Evolutionary conservation across 2,113 vertebrate genomes (phyloP).

Genomic region (Tor tambroides): DNA sequence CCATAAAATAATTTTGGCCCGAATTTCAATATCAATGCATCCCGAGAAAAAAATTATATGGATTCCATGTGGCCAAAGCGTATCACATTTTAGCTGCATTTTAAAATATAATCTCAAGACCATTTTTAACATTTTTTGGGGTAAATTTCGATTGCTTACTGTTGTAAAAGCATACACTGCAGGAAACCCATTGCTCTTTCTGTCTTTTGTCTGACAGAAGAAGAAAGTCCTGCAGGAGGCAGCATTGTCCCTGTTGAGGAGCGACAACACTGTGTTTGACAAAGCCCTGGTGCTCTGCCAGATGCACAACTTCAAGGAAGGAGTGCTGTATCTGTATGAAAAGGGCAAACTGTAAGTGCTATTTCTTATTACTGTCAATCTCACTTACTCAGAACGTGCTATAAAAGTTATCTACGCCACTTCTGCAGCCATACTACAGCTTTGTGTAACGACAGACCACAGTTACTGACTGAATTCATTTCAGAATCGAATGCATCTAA

Average conservation of each 20-base stretch:
- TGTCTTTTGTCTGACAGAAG: slow-evolving; percentile 71
- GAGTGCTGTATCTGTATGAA: slow-evolving; percentile 95
- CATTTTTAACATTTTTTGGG: too few relatives aligned
- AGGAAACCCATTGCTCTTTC: background rate
- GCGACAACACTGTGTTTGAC: slow-evolving; percentile 90
- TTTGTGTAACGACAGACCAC: background rate
- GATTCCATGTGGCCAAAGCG: too few relatives aligned
- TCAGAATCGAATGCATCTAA: too few relatives aligned
- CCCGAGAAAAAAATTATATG: background rate
- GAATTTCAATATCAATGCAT: background rate
- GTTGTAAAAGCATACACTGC: background rate
- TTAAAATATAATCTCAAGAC: too few relatives aligned
- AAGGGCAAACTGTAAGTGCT: slow-evolving; percentile 94
- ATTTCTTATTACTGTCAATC: background rate
- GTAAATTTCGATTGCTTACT: background rate
- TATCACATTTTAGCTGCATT: too few relatives aligned
- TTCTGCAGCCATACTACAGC: background rate
- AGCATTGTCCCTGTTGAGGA: slow-evolving; percentile 88
- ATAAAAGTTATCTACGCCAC: background rate
- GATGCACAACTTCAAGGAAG: slow-evolving; percentile 99
- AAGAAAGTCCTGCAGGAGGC: slow-evolving; percentile 87
- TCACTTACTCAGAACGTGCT: background rate
- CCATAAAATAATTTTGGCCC: too few relatives aligned
- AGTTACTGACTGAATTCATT: background rate
- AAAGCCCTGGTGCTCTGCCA: slow-evolving; percentile 96